A percentile compares a stretch with the other conserved stretches of the same genome.
These are phyloP conservation scores for Cataglyphis albicans DNA, from an alignment of 2,888 invertebrate genomes.

Conservation along the genomic window DNA sequence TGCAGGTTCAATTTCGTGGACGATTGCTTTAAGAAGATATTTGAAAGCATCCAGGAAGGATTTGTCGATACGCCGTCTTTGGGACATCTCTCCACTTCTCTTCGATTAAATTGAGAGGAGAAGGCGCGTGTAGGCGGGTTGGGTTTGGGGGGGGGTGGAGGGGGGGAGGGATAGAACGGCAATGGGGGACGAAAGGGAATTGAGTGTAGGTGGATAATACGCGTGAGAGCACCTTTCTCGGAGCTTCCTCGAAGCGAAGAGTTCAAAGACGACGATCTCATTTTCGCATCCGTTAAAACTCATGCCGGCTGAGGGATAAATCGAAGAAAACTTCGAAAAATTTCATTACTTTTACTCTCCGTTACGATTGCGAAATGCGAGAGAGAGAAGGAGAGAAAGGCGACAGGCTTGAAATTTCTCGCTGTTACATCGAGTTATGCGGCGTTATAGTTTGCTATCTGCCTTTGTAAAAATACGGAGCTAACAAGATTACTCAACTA, in stretches of 20 bases:
- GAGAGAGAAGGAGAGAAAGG: not conserved
- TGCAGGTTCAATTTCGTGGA: constrained; percentile 55
- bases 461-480: constrained; percentile 16
- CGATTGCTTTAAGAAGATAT: constrained; percentile 58
- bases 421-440: not conserved
- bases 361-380: constrained; percentile 3
- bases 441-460: constrained; percentile 4
- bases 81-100: constrained; percentile 46
- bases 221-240: constrained; percentile 47
- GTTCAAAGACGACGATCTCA: constrained; percentile 53
- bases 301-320: constrained; percentile 26
- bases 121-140: constrained; percentile 23
- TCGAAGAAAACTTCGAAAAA: constrained; percentile 41
- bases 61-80: constrained; percentile 50
- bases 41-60: constrained; percentile 52
- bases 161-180: not conserved
- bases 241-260: constrained; percentile 23
- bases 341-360: constrained; percentile 43
- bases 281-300: constrained; percentile 50
- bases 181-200: constrained; percentile 6
- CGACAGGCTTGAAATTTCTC: constrained; percentile 17
- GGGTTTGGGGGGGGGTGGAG: too few relatives aligned
- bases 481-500: constrained; percentile 19
- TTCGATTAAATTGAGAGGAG: constrained; percentile 58
- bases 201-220: constrained; percentile 51